phyloP scores from a whole-genome alignment of 2,888 invertebrate genomes.

The Glomeris marginata region DNA sequence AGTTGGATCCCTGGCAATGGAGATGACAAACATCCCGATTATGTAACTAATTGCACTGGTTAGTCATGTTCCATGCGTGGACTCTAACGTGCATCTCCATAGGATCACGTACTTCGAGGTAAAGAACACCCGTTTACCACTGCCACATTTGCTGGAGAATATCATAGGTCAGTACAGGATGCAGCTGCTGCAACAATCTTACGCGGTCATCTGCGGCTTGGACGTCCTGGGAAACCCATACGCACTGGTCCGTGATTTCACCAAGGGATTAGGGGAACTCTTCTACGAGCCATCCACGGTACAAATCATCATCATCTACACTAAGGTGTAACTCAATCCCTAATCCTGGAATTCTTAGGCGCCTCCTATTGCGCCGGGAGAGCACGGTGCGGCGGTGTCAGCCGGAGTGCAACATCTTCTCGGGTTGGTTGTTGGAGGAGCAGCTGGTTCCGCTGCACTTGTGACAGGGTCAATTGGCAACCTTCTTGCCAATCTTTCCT shows the following conservation, averaged over 20 bases:
- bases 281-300: slow-evolving; percentile 48
- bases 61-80: neutral
- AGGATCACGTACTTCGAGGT: slow-evolving; percentile 52
- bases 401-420: slow-evolving; percentile 34
- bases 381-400: slow-evolving; percentile 35
- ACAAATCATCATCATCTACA: too few relatives aligned
- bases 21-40: slow-evolving; percentile 47
- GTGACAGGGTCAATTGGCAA: slow-evolving; percentile 35
- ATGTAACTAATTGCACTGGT: slow-evolving; percentile 33
- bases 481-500: slow-evolving; percentile 32
- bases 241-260: slow-evolving; percentile 44
- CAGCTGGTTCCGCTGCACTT: slow-evolving; percentile 31
- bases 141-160: slow-evolving; percentile 37
- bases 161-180: slow-evolving; percentile 49
- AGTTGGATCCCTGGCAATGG: slow-evolving; percentile 46
- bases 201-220: slow-evolving; percentile 58
- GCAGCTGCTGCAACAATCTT: slow-evolving; percentile 62
- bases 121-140: slow-evolving; percentile 27
- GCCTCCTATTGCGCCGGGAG: slow-evolving; percentile 28
- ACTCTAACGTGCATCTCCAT: slow-evolving; percentile 13
- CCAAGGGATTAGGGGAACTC: slow-evolving; percentile 42
- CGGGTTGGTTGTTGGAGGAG: slow-evolving; percentile 33
- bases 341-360: too few relatives aligned
- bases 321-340: too few relatives aligned
- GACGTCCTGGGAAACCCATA: slow-evolving; percentile 70